These are phyloP conservation scores for Myotis davidii DNA, from an alignment of 2,113 vertebrate species.

Conservation along the genomic window DNA sequence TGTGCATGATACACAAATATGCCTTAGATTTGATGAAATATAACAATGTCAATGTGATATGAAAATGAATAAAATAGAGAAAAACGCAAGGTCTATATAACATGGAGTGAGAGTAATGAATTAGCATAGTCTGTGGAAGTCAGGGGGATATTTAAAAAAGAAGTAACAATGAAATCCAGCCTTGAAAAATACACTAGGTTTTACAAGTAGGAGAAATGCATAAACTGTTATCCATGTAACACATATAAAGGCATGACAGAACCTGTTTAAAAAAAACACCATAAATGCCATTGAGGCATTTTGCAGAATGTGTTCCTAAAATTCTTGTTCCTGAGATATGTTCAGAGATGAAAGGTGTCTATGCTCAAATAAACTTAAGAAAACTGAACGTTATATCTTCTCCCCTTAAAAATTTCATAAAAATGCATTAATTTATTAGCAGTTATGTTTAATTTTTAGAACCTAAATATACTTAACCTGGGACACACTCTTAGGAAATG, in stretches of 20 bases:
- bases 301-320: neutral
- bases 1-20: accelerated
- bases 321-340: neutral
- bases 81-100: neutral
- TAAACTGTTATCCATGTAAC: neutral
- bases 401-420: neutral
- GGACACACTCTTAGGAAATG: neutral
- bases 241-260: neutral
- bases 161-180: neutral
- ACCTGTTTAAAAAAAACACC: neutral
- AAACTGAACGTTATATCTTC: neutral
- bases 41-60: neutral
- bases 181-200: neutral
- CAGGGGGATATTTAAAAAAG: neutral
- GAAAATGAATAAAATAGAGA: neutral
- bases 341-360: neutral
- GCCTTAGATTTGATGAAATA: neutral
- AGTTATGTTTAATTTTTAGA: neutral
- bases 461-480: neutral
- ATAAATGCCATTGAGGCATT: neutral
- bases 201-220: neutral
- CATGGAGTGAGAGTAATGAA: neutral
- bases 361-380: neutral
- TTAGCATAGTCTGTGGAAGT: neutral
- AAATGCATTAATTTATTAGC: neutral